Percentiles rank a stretch among this genome's conserved stretches.
Conservation (phyloP, 2,797 vertebrate species). For the Gila robusta region DNA sequence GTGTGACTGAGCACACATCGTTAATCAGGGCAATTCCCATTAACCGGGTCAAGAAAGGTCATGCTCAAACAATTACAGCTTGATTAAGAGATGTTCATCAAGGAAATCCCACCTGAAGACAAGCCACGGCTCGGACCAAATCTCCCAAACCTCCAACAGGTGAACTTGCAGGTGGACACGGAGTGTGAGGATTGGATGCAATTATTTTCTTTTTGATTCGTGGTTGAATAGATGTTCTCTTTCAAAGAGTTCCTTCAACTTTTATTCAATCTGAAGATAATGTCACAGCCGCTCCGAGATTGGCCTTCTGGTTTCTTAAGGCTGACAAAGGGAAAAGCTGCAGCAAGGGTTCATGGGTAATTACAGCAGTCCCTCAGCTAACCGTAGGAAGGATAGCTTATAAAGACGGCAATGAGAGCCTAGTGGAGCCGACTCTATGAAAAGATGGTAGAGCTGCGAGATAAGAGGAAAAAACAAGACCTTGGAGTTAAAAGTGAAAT, state of each 20-base stretch:
- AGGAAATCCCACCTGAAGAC: constrained; percentile 63
- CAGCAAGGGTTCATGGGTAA: constrained; percentile 24
- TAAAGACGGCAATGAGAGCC: constrained; percentile 1
- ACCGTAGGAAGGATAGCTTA: not conserved
- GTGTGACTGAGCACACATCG: constrained; percentile 77
- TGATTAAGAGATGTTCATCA: constrained; percentile 84
- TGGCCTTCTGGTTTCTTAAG: constrained; percentile 27
- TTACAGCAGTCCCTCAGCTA: constrained; percentile 39
- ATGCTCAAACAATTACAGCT: constrained; percentile 81
- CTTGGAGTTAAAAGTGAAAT: constrained; percentile 32
- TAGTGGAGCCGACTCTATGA: not conserved
- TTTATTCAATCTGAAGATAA: constrained; percentile 31
- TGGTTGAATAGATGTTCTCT: constrained; percentile 37
- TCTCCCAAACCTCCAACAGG: constrained; percentile 24
- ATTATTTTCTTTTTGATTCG: not conserved
- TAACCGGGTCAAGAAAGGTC: constrained; percentile 80
- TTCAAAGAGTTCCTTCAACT: constrained; percentile 25
- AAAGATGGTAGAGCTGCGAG: constrained; percentile 7
- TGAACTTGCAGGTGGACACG: not conserved
- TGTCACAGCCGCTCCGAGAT: not conserved
- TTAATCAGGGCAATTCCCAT: constrained; percentile 80
- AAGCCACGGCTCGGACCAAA: not conserved
- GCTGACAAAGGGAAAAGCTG: constrained; percentile 31
- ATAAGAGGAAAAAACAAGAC: constrained; percentile 42
- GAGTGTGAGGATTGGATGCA: not conserved